Evolutionary conservation across 2,888 invertebrate species (phyloP).

Genomic region (Amiota communis): DNA sequence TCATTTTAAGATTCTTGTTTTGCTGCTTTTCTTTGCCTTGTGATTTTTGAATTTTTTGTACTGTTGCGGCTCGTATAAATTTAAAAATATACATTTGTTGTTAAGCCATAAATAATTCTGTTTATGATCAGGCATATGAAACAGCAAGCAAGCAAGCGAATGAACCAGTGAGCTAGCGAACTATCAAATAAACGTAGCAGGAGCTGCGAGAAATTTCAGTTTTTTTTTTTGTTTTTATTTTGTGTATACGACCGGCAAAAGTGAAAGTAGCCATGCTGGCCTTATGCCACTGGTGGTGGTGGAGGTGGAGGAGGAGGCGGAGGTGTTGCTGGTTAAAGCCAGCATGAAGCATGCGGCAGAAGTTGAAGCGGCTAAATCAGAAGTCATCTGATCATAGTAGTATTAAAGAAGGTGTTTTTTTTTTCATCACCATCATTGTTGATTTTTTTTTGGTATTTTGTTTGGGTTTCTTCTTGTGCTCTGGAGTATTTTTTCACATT

Average conservation of each 20-base stretch:
- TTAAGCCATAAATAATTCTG: slow-evolving; percentile 63
- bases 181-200: background rate
- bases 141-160: background rate
- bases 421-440: background rate
- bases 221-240: slow-evolving; percentile 1
- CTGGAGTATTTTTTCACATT: background rate
- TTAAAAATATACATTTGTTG: slow-evolving; percentile 57
- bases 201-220: slow-evolving; percentile 2
- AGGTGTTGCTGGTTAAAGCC: slow-evolving; percentile 40
- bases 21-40: slow-evolving; percentile 48
- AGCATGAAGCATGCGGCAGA: slow-evolving; percentile 56
- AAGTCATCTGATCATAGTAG: slow-evolving; percentile 16
- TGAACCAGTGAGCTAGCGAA: no score
- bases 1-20: slow-evolving; percentile 51
- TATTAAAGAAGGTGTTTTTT: no score
- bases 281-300: slow-evolving; percentile 46
- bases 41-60: slow-evolving; percentile 5
- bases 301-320: slow-evolving; percentile 50
- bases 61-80: slow-evolving; percentile 18
- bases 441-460: background rate
- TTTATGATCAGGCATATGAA: slow-evolving; percentile 46
- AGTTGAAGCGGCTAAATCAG: slow-evolving; percentile 15
- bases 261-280: slow-evolving; percentile 57
- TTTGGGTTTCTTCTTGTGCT: background rate
- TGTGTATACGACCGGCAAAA: slow-evolving; percentile 58